Percentiles rank a stretch among this genome's conserved stretches.
phyloP scores from a whole-genome alignment of 2,888 invertebrate species.

The Caenorhabditis sp. region DNA sequence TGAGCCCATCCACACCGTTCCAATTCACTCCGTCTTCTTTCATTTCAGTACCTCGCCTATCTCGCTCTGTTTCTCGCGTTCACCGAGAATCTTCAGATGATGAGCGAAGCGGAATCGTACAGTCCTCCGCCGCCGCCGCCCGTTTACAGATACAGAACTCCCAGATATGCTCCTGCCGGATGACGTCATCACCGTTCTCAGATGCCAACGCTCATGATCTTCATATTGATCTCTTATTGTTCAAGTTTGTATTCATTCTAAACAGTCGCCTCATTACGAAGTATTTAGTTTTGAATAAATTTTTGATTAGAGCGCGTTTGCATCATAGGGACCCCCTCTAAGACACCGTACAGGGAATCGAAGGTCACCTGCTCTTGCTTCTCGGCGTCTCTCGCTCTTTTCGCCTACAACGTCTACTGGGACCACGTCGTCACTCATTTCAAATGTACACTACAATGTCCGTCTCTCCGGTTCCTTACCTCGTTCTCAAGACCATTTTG shows the following conservation, averaged over 20 bases:
- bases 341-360: too few relatives aligned
- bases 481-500: too few relatives aligned
- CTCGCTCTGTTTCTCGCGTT: slow-evolving; percentile 53
- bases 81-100: slow-evolving; percentile 54
- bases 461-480: too few relatives aligned
- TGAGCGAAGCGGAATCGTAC: slow-evolving; percentile 42
- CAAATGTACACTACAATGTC: too few relatives aligned
- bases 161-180: slow-evolving; percentile 47
- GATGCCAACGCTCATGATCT: background rate
- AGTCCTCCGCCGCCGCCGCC: slow-evolving; percentile 24
- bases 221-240: slow-evolving; percentile 5
- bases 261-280: background rate
- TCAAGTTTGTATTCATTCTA: background rate
- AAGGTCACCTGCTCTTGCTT: too few relatives aligned
- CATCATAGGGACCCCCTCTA: too few relatives aligned
- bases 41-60: slow-evolving; percentile 48
- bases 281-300: too few relatives aligned
- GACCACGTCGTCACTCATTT: too few relatives aligned
- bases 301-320: too few relatives aligned
- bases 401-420: too few relatives aligned
- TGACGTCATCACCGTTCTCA: background rate
- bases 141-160: slow-evolving; percentile 8
- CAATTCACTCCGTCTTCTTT: background rate
- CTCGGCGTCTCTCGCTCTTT: too few relatives aligned
- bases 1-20: background rate